Percentiles rank a stretch among this genome's conserved stretches.
These are phyloP conservation scores for Gavialis gangeticus DNA, from an alignment of 2,113 vertebrate species.

Conservation along the genomic window DNA sequence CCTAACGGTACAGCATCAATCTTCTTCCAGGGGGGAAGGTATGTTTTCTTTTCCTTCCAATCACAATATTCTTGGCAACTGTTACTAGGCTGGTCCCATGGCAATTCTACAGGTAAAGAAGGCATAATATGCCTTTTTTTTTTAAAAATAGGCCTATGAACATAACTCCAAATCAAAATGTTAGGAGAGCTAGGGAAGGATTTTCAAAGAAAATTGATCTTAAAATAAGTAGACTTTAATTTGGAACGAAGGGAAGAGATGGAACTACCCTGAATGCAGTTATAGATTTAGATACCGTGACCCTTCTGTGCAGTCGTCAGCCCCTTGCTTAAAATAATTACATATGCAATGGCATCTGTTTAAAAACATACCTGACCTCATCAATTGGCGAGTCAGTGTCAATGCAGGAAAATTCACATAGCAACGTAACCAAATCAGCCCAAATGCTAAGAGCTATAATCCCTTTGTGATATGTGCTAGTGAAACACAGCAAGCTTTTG, in stretches of 20 bases:
- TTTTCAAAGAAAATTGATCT: not conserved
- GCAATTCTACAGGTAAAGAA: constrained; percentile 84
- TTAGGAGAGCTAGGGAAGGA: not conserved
- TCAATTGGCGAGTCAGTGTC: not conserved
- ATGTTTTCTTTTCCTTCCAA: constrained; percentile 94
- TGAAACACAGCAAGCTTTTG: not conserved
- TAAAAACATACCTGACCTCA: not conserved
- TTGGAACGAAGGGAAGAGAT: not conserved
- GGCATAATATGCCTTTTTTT: not conserved
- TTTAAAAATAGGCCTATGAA: not conserved
- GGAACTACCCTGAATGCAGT: not conserved
- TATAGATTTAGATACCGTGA: not conserved
- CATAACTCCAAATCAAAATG: not conserved
- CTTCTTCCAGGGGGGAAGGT: constrained; percentile 96
- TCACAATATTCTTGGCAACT: constrained; percentile 95
- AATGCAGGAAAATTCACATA: not conserved
- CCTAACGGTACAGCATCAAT: constrained; percentile 87
- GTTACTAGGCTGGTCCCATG: constrained; percentile 96
- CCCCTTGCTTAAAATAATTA: not conserved
- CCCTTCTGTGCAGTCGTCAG: not conserved
- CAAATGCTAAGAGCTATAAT: not conserved
- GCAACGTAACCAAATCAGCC: too few relatives aligned
- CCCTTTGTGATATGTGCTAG: not conserved
- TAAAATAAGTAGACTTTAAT: not conserved
- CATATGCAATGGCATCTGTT: not conserved